A percentile compares a stretch with the other conserved stretches of the same genome.
Evolutionary conservation across 2,113 vertebrate genomes (phyloP).

Genomic region (Gymnarchus niloticus): DNA sequence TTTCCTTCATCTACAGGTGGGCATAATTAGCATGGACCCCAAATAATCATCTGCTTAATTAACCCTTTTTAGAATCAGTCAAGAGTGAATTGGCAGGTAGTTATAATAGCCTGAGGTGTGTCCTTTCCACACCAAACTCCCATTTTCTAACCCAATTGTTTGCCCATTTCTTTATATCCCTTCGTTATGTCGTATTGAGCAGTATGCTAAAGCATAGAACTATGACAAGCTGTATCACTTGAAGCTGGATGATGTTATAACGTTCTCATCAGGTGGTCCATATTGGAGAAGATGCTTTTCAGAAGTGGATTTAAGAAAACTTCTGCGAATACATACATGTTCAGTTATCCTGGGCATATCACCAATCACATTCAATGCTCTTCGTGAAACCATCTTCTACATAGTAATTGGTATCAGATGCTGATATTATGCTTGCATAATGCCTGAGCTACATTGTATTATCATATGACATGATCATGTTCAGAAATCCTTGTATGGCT

Average conservation of each 20-base stretch:
- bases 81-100: background rate
- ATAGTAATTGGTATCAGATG: background rate
- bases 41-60: constrained; percentile 18
- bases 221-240: background rate
- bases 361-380: background rate
- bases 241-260: background rate
- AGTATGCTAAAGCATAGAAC: background rate
- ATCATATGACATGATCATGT: background rate
- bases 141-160: background rate
- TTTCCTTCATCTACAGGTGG: constrained; percentile 16
- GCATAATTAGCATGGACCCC: constrained; percentile 10
- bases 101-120: background rate
- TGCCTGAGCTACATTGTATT: background rate
- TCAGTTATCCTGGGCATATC: background rate
- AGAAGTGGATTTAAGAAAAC: background rate
- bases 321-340: too few relatives aligned
- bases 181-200: background rate
- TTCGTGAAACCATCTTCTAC: background rate
- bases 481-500: background rate
- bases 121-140: background rate
- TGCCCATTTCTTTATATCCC: background rate
- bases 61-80: constrained; percentile 8
- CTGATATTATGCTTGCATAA: background rate
- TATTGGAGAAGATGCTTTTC: background rate
- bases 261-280: background rate